Percentiles rank a stretch among this genome's conserved stretches.
phyloP scores from a whole-genome alignment of 2,113 vertebrate species.

The Illadopsis cleaveri region DNA sequence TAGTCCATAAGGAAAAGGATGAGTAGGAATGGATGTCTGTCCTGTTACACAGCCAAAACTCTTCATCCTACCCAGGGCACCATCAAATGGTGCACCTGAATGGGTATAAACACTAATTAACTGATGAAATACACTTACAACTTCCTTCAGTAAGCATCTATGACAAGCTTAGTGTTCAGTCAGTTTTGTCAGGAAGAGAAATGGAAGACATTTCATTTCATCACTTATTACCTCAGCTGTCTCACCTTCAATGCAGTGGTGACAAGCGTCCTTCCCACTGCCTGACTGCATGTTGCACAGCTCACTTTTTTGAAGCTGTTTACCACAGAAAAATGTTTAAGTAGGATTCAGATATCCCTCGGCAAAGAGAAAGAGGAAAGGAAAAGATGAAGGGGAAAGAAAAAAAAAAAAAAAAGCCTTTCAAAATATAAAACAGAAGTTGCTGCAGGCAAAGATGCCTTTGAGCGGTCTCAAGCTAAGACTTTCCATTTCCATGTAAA shows the following conservation, averaged over 20 bases:
- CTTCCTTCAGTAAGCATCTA: neutral
- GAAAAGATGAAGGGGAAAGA: neutral
- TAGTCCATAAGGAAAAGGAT: neutral
- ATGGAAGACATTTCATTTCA: neutral
- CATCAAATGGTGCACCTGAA: neutral
- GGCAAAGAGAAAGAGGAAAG: conserved; percentile 31
- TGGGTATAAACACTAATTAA: neutral
- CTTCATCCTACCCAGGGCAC: neutral
- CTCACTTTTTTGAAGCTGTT: conserved; percentile 1
- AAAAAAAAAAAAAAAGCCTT: neutral
- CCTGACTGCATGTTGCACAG: neutral
- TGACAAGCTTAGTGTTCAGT: no score
- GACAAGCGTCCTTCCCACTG: neutral
- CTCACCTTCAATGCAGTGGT: neutral
- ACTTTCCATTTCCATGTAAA: conserved; percentile 75
- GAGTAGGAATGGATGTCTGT: rapidly evolving
- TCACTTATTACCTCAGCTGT: neutral
- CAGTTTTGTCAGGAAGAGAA: neutral
- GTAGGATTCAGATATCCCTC: conserved; percentile 41
- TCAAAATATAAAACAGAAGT: conserved; percentile 42
- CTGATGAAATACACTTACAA: neutral
- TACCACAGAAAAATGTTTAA: conserved; percentile 42
- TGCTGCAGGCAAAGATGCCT: conserved; percentile 50
- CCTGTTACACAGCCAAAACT: neutral
- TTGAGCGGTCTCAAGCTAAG: conserved; percentile 49